Base-by-base conservation (phyloP, 2,888 invertebrate species). In the Leptopilina syphax region DNA sequence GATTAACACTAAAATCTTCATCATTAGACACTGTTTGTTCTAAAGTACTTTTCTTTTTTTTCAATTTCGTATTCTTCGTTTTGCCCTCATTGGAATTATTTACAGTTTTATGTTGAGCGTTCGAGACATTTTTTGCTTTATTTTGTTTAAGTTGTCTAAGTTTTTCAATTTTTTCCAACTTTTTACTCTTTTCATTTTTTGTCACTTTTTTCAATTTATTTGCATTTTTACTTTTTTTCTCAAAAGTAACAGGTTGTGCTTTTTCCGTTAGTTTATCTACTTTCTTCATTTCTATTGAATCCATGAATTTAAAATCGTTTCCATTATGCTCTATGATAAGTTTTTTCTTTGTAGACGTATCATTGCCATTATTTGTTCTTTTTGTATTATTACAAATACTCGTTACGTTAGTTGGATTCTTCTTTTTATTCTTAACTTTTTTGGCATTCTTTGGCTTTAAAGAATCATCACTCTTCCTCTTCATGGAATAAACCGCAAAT, bases 401-500 rank as follows among this genome's bases (percentile, higher is more conserved):
- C 12, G 12, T 3, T 24, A 54, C 50, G 13, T 70, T 50, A 13
- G 27, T 5, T 2, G 68, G 54, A 47, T 7, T 70, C 34, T 73
- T 73, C 9, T 10, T 73, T 13, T 54, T 73, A 6, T 34, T 73
- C n/a, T 50, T 27, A 3, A 73, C 27, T 65, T 68, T 70, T 67
- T 78, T 78, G 1, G 18, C 4, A 47, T 65, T 63, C 10, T 13
- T 63, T 41, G 47, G 0, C 44, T 78, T 68, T 12, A n/a, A n/a
- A 24, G 24, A 18, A 66, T 65, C 10, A 5, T 77, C 12, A 34
- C 41, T 41, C 44, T 78, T 78, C 18, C 70, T 34, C 44, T 78
- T 68, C 44, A 47, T 54, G 7, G 78, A 70, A 70, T 78, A 78
- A 13, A 78, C 24, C 13, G 78, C 78, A 27, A 78, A 78, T 68